Conservation (phyloP, 1,140 invertebrate species). For the Hylyphantes graminicola region DNA sequence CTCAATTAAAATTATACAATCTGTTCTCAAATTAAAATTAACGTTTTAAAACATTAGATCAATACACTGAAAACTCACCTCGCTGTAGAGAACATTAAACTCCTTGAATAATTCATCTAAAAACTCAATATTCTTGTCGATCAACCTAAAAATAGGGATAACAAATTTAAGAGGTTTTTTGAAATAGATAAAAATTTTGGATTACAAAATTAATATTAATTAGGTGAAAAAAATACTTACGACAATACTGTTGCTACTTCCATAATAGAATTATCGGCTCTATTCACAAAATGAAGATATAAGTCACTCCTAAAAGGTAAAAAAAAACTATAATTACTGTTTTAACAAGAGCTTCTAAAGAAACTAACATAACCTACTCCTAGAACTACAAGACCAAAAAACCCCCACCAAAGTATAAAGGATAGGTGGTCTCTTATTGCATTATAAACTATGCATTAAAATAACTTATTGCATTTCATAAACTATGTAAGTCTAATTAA, state of each 20-base stretch:
- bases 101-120: slow-evolving; percentile 89
- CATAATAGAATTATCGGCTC: slow-evolving; percentile 88
- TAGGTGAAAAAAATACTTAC: slow-evolving; percentile 61
- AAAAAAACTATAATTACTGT: neutral
- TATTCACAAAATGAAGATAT: slow-evolving; percentile 91
- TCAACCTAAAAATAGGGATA: slow-evolving; percentile 74
- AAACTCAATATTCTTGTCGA: slow-evolving; percentile 91
- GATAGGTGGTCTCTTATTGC: too few relatives aligned
- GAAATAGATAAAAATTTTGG: neutral
- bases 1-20: too few relatives aligned
- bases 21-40: too few relatives aligned
- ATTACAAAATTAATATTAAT: too few relatives aligned
- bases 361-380: neutral
- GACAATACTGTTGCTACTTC: slow-evolving; percentile 71
- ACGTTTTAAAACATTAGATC: neutral
- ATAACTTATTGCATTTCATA: too few relatives aligned
- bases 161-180: neutral
- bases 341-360: neutral
- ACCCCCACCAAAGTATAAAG: too few relatives aligned
- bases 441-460: too few relatives aligned
- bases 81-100: slow-evolving; percentile 70
- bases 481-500: too few relatives aligned
- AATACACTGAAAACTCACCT: slow-evolving; percentile 63
- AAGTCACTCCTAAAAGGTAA: slow-evolving; percentile 78
- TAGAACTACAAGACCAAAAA: too few relatives aligned